Percentiles rank a stretch among this genome's conserved stretches.
phyloP scores from a whole-genome alignment of 2,888 invertebrate genomes.

The Megalurothrips usitatus region DNA sequence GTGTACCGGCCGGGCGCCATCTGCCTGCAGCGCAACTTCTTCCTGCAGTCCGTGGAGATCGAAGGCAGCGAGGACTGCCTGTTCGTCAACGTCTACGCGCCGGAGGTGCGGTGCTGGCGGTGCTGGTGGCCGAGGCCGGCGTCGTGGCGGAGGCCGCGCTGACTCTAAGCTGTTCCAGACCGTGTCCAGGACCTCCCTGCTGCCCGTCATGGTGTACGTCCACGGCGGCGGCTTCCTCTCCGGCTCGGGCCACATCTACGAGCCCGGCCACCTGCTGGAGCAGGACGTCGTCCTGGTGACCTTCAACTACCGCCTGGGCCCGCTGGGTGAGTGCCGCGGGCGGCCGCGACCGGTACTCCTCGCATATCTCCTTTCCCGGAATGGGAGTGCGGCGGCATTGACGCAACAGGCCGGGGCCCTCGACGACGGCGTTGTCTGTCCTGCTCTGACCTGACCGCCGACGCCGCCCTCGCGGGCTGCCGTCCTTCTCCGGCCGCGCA shows the following conservation, averaged over 20 bases:
- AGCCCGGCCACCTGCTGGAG: background rate
- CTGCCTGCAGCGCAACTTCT: background rate
- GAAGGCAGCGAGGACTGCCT: conserved; percentile 19
- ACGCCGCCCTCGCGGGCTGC: too few relatives aligned
- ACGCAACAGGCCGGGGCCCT: too few relatives aligned
- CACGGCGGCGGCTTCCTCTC: background rate
- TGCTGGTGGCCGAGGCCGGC: background rate
- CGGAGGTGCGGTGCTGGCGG: background rate
- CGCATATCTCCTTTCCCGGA: too few relatives aligned
- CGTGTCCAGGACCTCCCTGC: background rate
- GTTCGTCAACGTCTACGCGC: background rate
- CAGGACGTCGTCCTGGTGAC: background rate
- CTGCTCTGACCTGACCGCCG: too few relatives aligned
- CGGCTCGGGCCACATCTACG: background rate
- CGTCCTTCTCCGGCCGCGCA: background rate
- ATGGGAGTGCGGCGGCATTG: too few relatives aligned
- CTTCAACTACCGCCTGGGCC: conserved; percentile 13
- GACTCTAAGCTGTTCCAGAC: background rate
- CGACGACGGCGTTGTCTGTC: too few relatives aligned
- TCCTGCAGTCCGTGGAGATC: too few relatives aligned
- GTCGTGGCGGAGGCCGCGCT: background rate
- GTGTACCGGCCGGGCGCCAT: background rate
- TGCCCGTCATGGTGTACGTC: conserved; percentile 1
- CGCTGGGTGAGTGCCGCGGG: background rate
- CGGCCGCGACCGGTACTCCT: too few relatives aligned